These are phyloP conservation scores for Chelonoidis abingdonii DNA, from an alignment of 2,113 vertebrate genomes.

Conservation along the genomic window DNA sequence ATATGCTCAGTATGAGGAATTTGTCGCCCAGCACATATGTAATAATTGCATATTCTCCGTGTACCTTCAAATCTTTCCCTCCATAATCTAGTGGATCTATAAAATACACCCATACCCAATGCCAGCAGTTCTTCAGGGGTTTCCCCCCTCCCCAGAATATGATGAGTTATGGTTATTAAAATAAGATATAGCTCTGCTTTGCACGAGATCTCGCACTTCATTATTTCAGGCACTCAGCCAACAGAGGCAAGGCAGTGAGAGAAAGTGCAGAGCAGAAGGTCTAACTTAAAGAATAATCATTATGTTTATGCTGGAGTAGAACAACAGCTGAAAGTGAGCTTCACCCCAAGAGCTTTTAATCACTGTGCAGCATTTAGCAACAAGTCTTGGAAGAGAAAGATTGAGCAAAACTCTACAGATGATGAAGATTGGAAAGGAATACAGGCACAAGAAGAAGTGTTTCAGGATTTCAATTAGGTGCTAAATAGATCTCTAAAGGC, in stretches of 20 bases:
- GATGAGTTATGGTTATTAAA: constrained; percentile 51
- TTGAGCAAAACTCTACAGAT: not conserved
- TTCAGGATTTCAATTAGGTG: not conserved
- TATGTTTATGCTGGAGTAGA: constrained; percentile 42
- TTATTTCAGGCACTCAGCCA: constrained; percentile 56
- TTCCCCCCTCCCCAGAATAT: not conserved
- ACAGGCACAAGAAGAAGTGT: not conserved
- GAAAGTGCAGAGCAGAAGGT: constrained; percentile 32
- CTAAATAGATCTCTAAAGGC: not conserved
- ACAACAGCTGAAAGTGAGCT: not conserved
- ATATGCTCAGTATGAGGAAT: constrained; percentile 48
- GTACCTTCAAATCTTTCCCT: constrained; percentile 30
- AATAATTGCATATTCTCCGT: not conserved
- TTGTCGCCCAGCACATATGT: constrained; percentile 49
- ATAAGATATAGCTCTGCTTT: constrained; percentile 49
- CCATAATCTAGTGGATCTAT: not conserved
- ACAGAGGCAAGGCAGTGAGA: constrained; percentile 27
- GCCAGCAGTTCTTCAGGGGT: not conserved
- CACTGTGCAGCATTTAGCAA: not conserved
- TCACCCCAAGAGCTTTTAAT: not conserved
- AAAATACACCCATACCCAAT: constrained; percentile 1
- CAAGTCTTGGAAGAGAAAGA: not conserved
- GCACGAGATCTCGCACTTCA: constrained; percentile 28
- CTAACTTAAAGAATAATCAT: constrained; percentile 64
- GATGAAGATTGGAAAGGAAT: not conserved